Conservation (phyloP, 2,888 invertebrate species). For the Drosophila nigricruria region DNA sequence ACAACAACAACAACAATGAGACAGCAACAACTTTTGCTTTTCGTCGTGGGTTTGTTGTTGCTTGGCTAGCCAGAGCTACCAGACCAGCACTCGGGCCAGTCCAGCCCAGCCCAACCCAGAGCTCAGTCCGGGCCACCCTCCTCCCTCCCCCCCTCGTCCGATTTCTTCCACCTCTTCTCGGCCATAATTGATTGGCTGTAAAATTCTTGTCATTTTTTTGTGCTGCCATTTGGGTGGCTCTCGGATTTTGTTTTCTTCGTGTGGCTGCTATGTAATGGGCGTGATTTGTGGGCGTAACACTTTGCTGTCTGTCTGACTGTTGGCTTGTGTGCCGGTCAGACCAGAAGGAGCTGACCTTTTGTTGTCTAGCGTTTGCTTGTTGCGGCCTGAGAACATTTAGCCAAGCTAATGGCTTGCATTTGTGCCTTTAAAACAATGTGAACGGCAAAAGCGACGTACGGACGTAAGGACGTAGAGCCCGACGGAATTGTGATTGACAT, state of each 20-base stretch:
- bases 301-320: slow-evolving; percentile 50
- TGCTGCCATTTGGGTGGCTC: slow-evolving; percentile 49
- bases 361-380: slow-evolving; percentile 71
- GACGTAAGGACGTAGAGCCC: neutral
- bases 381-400: slow-evolving; percentile 55
- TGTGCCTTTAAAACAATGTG: slow-evolving; percentile 42
- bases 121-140: neutral
- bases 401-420: slow-evolving; percentile 66
- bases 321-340: neutral
- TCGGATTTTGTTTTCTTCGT: slow-evolving; percentile 32
- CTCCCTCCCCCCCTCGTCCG: neutral
- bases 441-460: slow-evolving; percentile 7
- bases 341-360: slow-evolving; percentile 59
- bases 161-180: slow-evolving; percentile 26
- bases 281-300: slow-evolving; percentile 78
- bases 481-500: slow-evolving; percentile 35
- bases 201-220: slow-evolving; percentile 74
- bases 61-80: slow-evolving; percentile 36
- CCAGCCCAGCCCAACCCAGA: slow-evolving; percentile 18
- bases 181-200: slow-evolving; percentile 79
- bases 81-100: slow-evolving; percentile 17
- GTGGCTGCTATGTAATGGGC: slow-evolving; percentile 64
- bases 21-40: slow-evolving; percentile 70
- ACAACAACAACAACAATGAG: slow-evolving; percentile 28
- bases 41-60: slow-evolving; percentile 51